Conservation (phyloP, 2,113 vertebrate genomes). For the Gadus chalcogrammus region DNA sequence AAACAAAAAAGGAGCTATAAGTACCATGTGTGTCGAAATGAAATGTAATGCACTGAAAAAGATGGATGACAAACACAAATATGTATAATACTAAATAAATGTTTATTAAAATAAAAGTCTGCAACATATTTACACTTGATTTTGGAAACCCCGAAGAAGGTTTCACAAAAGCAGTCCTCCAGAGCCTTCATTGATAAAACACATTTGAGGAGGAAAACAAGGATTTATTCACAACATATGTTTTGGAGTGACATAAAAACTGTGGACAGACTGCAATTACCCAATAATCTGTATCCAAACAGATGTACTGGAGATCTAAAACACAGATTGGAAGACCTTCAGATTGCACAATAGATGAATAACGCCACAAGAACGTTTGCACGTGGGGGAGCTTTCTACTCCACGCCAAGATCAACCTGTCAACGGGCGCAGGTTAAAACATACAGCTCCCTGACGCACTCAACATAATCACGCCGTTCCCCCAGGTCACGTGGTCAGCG, state of each 20-base stretch:
- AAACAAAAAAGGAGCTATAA: neutral
- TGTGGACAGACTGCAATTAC: neutral
- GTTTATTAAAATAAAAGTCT: slow-evolving; percentile 54
- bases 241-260: slow-evolving; percentile 1
- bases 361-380: neutral
- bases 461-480: too few species aligned
- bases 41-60: slow-evolving; percentile 27
- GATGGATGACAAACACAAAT: slow-evolving; percentile 20
- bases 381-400: neutral
- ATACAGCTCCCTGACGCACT: neutral
- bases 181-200: neutral
- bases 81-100: slow-evolving; percentile 47
- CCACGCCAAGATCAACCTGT: too few species aligned
- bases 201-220: neutral
- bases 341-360: slow-evolving; percentile 8
- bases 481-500: too few species aligned
- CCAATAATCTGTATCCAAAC: slow-evolving; percentile 14
- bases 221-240: neutral
- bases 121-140: slow-evolving; percentile 9
- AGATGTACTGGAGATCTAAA: slow-evolving; percentile 9
- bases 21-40: slow-evolving; percentile 4
- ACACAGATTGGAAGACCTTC: slow-evolving; percentile 9
- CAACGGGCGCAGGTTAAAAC: neutral
- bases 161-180: slow-evolving; percentile 3
- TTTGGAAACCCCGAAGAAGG: neutral